Evolutionary conservation across 2,797 vertebrate genomes (phyloP), one percentile per base, ranked within the genome.

Genomic region (Lepilemur septentrionalis): DNA sequence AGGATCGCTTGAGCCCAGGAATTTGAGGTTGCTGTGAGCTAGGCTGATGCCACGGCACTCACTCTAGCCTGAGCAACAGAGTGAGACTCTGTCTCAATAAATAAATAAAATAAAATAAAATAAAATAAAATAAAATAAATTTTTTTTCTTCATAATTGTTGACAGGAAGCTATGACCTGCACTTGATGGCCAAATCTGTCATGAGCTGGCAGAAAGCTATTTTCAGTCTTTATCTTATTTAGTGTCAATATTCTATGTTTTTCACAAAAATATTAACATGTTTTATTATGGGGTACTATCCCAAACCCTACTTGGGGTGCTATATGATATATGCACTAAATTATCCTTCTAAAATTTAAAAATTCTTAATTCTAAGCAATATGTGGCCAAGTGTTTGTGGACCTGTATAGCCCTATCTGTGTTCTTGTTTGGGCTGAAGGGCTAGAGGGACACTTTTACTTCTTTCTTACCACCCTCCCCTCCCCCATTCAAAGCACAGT

Each of bases 271-370:
- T 89, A 95, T 59, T 76, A 41, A 43, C 61, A 72, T 43, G 28
- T 15, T 89, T 91, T n/a, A 55, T 88, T 73, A 61, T 73, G 61
- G 13, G 2, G 17, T 85, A 3, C 3, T 69, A 7, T 92, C 55
- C 48, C 57, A 93, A 93, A 59, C 18, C 23, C 30, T n/a, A 48
- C 63, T 94, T 32, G 30, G 38, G 22, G 38, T 94, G 30, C 82
- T 93, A 38, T 43, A 20, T 17, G 7, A 35, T 43, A n/a, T 43
- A 52, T 73, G 11, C 1, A 75, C 35, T 94, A 73, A 72, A 69
- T 86, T 38, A 32, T 69, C 57, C 82, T 93, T 84, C 50, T 95
- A 92, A 96, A 78, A 69, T 82, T 41, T 73, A 89, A 82, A 91
- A 82, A 38, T 93, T 85, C 59, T 84, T 30, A 76, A 80, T 76